A percentile compares a stretch with the other conserved stretches of the same genome.
phyloP scores from a whole-genome alignment of 2,888 invertebrate genomes.

The Thecocarcelia acutangulata region DNA sequence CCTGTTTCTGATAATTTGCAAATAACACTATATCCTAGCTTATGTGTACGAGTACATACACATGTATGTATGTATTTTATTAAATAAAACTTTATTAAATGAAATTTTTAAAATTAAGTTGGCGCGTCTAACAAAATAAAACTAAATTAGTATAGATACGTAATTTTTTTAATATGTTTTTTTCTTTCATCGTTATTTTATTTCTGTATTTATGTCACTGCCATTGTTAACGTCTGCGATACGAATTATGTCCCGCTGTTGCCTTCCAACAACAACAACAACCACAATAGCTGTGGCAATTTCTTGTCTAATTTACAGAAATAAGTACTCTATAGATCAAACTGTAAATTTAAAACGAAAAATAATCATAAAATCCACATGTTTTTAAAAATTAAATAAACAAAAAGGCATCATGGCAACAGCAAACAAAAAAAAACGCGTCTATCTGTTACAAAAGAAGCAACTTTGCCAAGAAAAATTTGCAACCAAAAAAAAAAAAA shows the following conservation, averaged over 20 bases:
- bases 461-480: slow-evolving; percentile 55
- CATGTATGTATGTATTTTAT: too few relatives aligned
- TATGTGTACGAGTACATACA: too few relatives aligned
- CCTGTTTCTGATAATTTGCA: too few relatives aligned
- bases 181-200: neutral
- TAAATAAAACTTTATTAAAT: slow-evolving; percentile 21
- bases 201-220: slow-evolving; percentile 62
- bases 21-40: too few relatives aligned
- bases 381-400: slow-evolving; percentile 8
- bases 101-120: slow-evolving; percentile 13
- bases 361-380: slow-evolving; percentile 39
- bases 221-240: slow-evolving; percentile 60
- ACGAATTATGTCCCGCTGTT: slow-evolving; percentile 6
- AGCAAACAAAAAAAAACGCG: slow-evolving; percentile 12
- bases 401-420: slow-evolving; percentile 26
- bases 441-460: slow-evolving; percentile 50
- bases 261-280: slow-evolving; percentile 7
- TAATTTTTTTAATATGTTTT: slow-evolving; percentile 33
- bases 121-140: slow-evolving; percentile 5
- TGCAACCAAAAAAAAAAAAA: neutral
- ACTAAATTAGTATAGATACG: slow-evolving; percentile 21
- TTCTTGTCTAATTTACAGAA: slow-evolving; percentile 35
- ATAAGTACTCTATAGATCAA: slow-evolving; percentile 17
- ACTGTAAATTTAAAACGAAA: slow-evolving; percentile 11
- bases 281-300: slow-evolving; percentile 9